Evolutionary conservation across 1,140 invertebrate species (phyloP), one percentile per base, ranked within the genome.

Genomic region (Drosophila nigromelanica): DNA sequence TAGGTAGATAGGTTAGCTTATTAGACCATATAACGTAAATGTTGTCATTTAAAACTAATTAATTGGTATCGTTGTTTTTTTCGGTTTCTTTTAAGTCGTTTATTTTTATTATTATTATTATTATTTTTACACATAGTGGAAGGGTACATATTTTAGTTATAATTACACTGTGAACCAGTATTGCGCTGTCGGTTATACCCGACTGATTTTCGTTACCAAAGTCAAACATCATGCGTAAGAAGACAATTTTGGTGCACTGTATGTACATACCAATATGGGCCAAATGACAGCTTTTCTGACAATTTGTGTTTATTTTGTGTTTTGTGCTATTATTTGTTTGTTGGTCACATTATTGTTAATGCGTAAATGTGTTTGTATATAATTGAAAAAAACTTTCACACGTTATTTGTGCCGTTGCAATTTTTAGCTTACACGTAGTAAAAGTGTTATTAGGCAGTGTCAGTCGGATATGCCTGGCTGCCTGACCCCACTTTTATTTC

Each of bases 401-500:
- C 55, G 27, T 45, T 58, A 58, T 71, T 74, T 69, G 66, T 74
- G 47, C 58, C 58, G 66, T 71, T 74, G 59, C 59, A 70, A 47
- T 37, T 58, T 40, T 11, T 54, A 63, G 43, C 24, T 37, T 43
- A 42, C 1, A 39, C n/a, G 37, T 43, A 42, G n/a, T 59, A 59
- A 64, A 51, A 51, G 54, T 58, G 52, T 15, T 27, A 39, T 35
- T 35, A 47, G 51, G 45, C 52, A 72, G 62, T 47, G 15, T 56
- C 42, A 15, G 30, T 40, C 45, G n/a, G 61, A 27, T 27, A 27
- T 27, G 27, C 47, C 54, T 52, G 48, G 50, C 72, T 76, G 63
- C 62, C 59, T 61, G 61, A 62, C 37, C 59, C 55, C 58, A 73
- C 43, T 68, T 56, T 70, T 80, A 64, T 63, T 71, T 61, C 61